phyloP scores from a whole-genome alignment of 1,140 invertebrate genomes.

The Micrasema minimum region DNA sequence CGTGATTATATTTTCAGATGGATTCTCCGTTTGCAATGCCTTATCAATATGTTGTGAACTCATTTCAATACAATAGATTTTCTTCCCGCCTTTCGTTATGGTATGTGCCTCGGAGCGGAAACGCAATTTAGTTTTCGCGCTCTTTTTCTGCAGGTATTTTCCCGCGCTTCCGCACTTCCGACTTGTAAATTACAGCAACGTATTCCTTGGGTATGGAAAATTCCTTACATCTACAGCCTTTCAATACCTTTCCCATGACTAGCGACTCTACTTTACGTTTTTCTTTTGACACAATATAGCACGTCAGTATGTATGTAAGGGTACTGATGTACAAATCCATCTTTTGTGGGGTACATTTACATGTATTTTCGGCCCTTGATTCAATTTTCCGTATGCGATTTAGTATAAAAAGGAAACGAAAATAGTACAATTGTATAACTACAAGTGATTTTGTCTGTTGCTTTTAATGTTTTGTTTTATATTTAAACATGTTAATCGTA shows the following conservation, averaged over 20 bases:
- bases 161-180: conserved; percentile 27
- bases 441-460: no score
- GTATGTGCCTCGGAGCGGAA: conserved; percentile 26
- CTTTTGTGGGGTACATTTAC: background rate
- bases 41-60: background rate
- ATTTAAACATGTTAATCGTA: no score
- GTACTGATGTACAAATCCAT: conserved; percentile 1
- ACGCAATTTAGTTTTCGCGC: conserved; percentile 41
- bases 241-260: conserved; percentile 30
- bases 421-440: no score
- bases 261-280: conserved; percentile 13
- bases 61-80: conserved; percentile 9
- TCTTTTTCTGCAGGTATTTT: conserved; percentile 29
- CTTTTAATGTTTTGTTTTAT: no score
- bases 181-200: conserved; percentile 42
- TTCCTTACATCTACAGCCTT: conserved; percentile 31
- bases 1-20: background rate
- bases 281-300: conserved; percentile 21
- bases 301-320: conserved; percentile 1
- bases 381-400: no score
- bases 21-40: background rate
- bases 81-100: conserved; percentile 1
- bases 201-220: conserved; percentile 25
- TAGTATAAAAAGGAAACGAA: no score
- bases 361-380: background rate